These are phyloP conservation scores for Himalopsyche japonica DNA, from an alignment of 2,888 invertebrate species.

Conservation along the genomic window DNA sequence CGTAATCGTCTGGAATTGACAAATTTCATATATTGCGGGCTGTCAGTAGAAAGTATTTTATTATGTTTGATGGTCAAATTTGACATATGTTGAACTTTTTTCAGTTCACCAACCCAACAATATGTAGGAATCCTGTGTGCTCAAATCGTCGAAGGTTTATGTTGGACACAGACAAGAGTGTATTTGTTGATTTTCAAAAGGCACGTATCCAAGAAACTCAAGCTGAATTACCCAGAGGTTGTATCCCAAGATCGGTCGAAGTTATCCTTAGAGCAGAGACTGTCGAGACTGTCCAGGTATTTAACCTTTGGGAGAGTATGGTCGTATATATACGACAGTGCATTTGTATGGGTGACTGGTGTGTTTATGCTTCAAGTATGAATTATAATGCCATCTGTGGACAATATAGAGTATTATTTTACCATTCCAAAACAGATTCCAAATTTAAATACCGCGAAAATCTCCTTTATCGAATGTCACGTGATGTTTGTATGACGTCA, in stretches of 20 bases:
- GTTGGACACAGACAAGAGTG: constrained; percentile 89
- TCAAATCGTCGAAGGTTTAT: constrained; percentile 87
- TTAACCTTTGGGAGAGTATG: too few species aligned
- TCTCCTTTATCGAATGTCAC: too few species aligned
- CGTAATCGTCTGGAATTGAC: background rate
- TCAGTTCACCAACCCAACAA: constrained; percentile 91
- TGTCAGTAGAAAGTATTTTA: too few species aligned
- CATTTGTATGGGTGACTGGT: too few species aligned
- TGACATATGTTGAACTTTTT: constrained; percentile 42
- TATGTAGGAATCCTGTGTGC: constrained; percentile 96
- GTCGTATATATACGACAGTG: too few species aligned
- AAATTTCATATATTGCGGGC: background rate
- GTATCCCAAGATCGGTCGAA: constrained; percentile 95
- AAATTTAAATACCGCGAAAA: too few species aligned
- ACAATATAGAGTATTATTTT: too few species aligned
- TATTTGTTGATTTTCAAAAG: constrained; percentile 98
- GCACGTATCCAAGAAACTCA: constrained; percentile 97
- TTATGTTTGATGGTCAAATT: background rate
- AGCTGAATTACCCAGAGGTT: constrained; percentile 92
- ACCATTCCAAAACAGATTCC: too few species aligned
- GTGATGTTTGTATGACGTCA: too few species aligned
- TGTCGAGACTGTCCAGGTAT: constrained; percentile 94
- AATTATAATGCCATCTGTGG: too few species aligned
- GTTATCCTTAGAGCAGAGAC: constrained; percentile 92
- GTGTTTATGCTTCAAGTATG: too few species aligned